These are phyloP conservation scores for Tetramorium simillimum DNA, from an alignment of 1,140 invertebrate species.

Conservation along the genomic window DNA sequence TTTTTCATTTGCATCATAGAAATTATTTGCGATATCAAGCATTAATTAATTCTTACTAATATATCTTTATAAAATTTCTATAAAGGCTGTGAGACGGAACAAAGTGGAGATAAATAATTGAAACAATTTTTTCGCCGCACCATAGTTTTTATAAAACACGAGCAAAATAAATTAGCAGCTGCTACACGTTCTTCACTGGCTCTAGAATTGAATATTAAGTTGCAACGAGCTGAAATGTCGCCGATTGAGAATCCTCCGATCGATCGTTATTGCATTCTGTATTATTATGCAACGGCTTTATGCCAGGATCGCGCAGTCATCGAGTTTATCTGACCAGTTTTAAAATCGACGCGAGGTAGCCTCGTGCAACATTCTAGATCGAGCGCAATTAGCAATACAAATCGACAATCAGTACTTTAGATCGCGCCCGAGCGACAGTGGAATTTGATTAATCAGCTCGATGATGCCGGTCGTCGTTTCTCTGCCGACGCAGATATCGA, in stretches of 20 bases:
- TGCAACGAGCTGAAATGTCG: not conserved
- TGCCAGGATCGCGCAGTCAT: not conserved
- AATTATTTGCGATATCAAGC: not conserved
- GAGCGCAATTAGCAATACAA: constrained; percentile 42
- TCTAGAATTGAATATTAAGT: not conserved
- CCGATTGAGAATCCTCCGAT: not conserved
- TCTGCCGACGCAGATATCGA: constrained; percentile 7
- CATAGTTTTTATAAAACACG: not conserved
- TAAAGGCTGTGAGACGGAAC: not conserved
- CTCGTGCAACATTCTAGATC: not conserved
- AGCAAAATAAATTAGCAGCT: not conserved
- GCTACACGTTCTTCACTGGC: not conserved
- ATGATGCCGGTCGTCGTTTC: constrained; percentile 22
- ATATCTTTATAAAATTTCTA: not conserved
- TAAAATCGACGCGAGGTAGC: not conserved
- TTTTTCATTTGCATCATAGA: not conserved
- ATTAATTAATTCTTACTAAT: not conserved
- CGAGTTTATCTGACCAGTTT: not conserved
- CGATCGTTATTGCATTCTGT: not conserved
- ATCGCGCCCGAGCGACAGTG: not conserved
- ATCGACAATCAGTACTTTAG: not conserved
- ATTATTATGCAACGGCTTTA: constrained; percentile 13
- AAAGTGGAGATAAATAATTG: not conserved
- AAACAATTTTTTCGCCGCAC: not conserved
- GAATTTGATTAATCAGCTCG: constrained; percentile 41